Evolutionary conservation across 2,113 vertebrate genomes (phyloP), one percentile per base, ranked within the genome.

Genomic region (Chamaetylas fuelleborni): DNA sequence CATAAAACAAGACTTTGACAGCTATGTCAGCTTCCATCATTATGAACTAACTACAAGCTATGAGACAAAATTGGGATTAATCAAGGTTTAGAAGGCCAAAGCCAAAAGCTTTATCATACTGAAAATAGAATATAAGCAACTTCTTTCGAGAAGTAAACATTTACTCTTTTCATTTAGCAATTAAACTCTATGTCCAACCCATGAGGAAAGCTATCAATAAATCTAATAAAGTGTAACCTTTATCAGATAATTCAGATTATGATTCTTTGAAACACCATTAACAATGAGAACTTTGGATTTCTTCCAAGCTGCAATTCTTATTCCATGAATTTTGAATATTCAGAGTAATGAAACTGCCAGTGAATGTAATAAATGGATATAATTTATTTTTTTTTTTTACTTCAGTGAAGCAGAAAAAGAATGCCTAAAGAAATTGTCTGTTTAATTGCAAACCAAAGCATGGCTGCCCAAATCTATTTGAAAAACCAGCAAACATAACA

Each of bases 401-500:
- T 96, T 88, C 88, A 95, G 36, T 88, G 86, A 96, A 94, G 92
- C 86, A 81, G 25, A 87, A 93, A 95, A 94, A 90, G 91, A 77
- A 85, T 8, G 81, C 85, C 80, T 90, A 34, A 78, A 95, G 93
- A 96, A 94, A 93, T 88, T 81, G 67, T 60, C 90, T 92, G 72
- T 89, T 94, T 97, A 97, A 97, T 86, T 96, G 94, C 73, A 9
- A 94, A 91, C 81, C 69, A 95, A 95, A 94, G 84, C 79, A 92
- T 71, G 73, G 94, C 50, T 91, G 79, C 90, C 69, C 91, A 92
- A 94, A 92, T 80, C 83, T 61, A 87, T 89, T 58, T 91, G 67
- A 88, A 72, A 90, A 91, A 88, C 34, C 76, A 92, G 79, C 76
- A 94, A 92, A 93, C 11, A 82, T 62, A 87, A 78, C 48, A 85